Evolutionary conservation across 2,888 invertebrate species (phyloP).

Genomic region (Drosophila peninsularis): DNA sequence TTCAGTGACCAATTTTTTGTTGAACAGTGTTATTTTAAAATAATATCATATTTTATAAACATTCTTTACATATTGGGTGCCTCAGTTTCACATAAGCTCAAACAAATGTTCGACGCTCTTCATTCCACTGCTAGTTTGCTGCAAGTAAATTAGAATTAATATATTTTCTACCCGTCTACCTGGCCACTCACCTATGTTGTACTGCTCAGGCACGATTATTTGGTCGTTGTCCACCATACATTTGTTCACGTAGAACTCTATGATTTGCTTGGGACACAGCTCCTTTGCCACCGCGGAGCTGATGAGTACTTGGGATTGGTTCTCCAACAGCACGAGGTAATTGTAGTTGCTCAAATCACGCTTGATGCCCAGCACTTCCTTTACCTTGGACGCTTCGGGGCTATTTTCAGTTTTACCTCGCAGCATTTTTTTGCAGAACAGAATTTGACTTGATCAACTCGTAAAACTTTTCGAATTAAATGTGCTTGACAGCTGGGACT

Average conservation of each 20-base stretch:
- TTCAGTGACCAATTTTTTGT: no score
- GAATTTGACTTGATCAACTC: neutral
- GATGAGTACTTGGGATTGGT: neutral
- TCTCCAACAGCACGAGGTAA: neutral
- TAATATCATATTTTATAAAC: no score
- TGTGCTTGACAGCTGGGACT: neutral
- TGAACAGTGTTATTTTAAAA: no score
- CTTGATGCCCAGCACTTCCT: slow-evolving; percentile 1
- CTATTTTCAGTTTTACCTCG: neutral
- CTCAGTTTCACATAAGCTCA: no score
- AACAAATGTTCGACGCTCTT: neutral
- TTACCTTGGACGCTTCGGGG: no score
- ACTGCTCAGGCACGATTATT: neutral
- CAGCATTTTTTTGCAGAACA: neutral
- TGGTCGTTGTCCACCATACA: neutral
- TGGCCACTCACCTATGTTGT: neutral
- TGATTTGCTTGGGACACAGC: neutral
- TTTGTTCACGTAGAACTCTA: neutral
- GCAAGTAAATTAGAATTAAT: neutral
- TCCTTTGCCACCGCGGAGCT: neutral
- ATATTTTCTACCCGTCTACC: no score
- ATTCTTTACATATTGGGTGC: no score
- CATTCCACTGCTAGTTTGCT: neutral
- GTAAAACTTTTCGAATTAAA: neutral
- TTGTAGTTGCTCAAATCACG: neutral